Evolutionary conservation across 2,797 vertebrate genomes (phyloP).

Genomic region (Telmatherina bonti): DNA sequence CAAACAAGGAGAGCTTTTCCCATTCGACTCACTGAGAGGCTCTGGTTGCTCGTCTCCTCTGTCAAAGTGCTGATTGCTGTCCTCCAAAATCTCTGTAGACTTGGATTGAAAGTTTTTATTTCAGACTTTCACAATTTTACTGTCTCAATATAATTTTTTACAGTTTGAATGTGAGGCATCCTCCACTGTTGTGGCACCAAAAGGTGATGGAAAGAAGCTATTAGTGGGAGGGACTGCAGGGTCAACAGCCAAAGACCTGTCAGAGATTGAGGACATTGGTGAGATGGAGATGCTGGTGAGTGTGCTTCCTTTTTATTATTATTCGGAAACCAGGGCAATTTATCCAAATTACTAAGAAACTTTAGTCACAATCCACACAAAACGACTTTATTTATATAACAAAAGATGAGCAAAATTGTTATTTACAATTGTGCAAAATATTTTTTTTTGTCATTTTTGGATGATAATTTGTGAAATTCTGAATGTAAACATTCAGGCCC

Average conservation of each 20-base stretch:
- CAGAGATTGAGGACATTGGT: conserved; percentile 50
- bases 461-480: neutral
- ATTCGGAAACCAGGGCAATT: conserved; percentile 3
- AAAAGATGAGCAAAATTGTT: neutral
- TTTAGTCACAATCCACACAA: neutral
- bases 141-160: conserved; percentile 5
- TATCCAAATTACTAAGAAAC: neutral
- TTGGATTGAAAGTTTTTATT: conserved; percentile 21
- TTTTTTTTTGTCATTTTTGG: neutral
- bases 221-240: conserved; percentile 43
- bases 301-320: conserved; percentile 10
- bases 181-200: conserved; percentile 28
- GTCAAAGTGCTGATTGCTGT: conserved; percentile 20
- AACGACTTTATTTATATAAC: neutral
- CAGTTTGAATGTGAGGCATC: conserved; percentile 54
- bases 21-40: conserved; percentile 33
- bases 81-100: neutral
- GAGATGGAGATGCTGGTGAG: conserved; percentile 74
- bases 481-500: neutral
- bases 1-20: conserved; percentile 41
- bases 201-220: conserved; percentile 50
- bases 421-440: neutral
- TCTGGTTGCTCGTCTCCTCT: conserved; percentile 37
- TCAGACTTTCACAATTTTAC: conserved; percentile 5
- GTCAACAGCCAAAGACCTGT: conserved; percentile 50